Percentiles rank a stretch among this genome's conserved stretches.
Evolutionary conservation across 2,113 vertebrate genomes (phyloP).

Genomic region (Cebus imitator): DNA sequence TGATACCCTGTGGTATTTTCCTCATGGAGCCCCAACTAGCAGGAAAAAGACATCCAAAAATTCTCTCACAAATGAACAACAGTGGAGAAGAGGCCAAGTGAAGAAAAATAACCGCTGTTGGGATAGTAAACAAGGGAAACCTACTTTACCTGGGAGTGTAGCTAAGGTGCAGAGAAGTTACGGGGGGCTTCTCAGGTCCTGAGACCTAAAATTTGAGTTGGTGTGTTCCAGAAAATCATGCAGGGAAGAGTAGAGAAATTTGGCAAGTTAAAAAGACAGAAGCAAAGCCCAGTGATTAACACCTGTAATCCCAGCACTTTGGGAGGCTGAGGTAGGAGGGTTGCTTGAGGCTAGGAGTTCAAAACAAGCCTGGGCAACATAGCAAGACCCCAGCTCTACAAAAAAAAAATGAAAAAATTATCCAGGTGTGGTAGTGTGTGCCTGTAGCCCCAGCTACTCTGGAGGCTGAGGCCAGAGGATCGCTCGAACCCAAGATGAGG

Average conservation of each 20-base stretch:
- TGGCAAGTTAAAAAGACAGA: background rate
- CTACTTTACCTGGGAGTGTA: background rate
- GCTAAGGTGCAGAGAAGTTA: background rate
- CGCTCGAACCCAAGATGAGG: too few relatives aligned
- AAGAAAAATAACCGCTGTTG: background rate
- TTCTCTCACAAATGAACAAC: background rate
- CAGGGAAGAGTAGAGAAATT: background rate
- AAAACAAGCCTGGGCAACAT: too few relatives aligned
- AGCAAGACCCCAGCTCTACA: too few relatives aligned
- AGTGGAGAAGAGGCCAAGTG: background rate
- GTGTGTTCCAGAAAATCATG: background rate
- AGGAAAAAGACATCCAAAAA: background rate
- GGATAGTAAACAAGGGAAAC: background rate
- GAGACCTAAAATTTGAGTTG: background rate
- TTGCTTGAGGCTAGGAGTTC: too few relatives aligned
- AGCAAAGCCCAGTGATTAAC: too few relatives aligned
- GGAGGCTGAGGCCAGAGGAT: too few relatives aligned
- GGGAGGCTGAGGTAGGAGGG: too few relatives aligned
- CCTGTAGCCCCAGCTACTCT: too few relatives aligned
- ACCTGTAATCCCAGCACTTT: too few relatives aligned
- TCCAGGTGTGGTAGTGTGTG: too few relatives aligned
- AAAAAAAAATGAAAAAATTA: too few relatives aligned
- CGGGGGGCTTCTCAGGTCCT: background rate
- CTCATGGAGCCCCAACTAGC: background rate
- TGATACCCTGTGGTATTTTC: background rate